Evolutionary conservation across 2,888 invertebrate genomes (phyloP), one percentile per base, ranked within the genome.

Genomic region (Bedellia somnulentella): DNA sequence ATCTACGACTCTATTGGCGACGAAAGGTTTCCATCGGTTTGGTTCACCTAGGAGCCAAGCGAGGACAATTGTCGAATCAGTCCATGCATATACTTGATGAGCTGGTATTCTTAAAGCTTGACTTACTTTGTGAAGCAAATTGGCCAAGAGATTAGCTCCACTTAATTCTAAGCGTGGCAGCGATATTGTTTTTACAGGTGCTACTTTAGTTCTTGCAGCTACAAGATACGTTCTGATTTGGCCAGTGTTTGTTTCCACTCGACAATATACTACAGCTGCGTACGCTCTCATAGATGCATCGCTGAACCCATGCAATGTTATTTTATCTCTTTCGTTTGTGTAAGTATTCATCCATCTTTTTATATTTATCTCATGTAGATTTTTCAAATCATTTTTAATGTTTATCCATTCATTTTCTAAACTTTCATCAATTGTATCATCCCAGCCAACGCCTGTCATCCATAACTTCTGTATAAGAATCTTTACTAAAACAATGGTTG

Each of bases 311-410:
- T 41, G n/a, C n/a, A n/a, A n/a, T n/a, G n/a, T n/a, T n/a, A n/a
- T n/a, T n/a, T n/a, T n/a, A n/a, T 35, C n/a, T n/a, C n/a, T n/a
- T n/a, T n/a, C 2, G 33, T 30, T 12, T 25, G 23, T 24, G 21
- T 14, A n/a, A n/a, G n/a, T n/a, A n/a, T n/a, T n/a, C n/a, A 42
- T n/a, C 42, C 45, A 29, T 39, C 34, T 2, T 44, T 31, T 29
- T 45, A 44, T 1, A n/a, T n/a, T n/a, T n/a, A n/a, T n/a, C n/a
- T n/a, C n/a, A n/a, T n/a, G n/a, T n/a, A n/a, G n/a, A n/a, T n/a
- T n/a, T n/a, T n/a, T n/a, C n/a, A n/a, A n/a, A n/a, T n/a, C n/a
- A n/a, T n/a, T n/a, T n/a, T n/a, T n/a, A n/a, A n/a, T n/a, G n/a
- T n/a, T n/a, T n/a, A n/a, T n/a, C n/a, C n/a, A n/a, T n/a, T n/a